phyloP scores from a whole-genome alignment of 2,888 invertebrate genomes.

The Brenthis daphne region DNA sequence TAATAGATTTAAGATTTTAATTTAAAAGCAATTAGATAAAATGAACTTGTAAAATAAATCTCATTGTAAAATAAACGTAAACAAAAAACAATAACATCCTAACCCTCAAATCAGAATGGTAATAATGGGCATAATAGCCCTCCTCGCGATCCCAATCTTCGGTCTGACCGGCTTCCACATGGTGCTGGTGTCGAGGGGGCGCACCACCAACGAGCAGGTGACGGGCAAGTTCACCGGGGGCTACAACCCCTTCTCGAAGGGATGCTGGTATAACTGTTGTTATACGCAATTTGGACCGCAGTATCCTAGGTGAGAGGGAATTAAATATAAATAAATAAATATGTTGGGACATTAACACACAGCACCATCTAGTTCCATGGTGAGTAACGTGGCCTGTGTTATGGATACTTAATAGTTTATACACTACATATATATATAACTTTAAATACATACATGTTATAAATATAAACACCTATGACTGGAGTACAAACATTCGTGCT shows the following conservation, averaged over 20 bases:
- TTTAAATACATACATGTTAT: too few relatives aligned
- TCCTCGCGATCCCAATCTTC: conserved; percentile 97
- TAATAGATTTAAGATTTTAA: too few relatives aligned
- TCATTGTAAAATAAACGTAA: background rate
- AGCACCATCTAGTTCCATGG: too few relatives aligned
- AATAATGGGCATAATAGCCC: conserved; percentile 94
- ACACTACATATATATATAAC: too few relatives aligned
- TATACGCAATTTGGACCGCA: conserved; percentile 98
- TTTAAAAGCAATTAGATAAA: too few relatives aligned
- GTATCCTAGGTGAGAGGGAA: conserved; percentile 92
- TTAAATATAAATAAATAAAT: too few relatives aligned
- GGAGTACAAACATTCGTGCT: too few relatives aligned
- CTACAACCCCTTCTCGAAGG: conserved; percentile 98
- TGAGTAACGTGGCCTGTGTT: too few relatives aligned
- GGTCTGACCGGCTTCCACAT: conserved; percentile 99
- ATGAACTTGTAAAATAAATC: too few relatives aligned
- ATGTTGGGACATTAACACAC: too few relatives aligned
- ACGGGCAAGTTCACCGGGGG: conserved; percentile 99
- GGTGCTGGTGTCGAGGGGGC: conserved; percentile 96
- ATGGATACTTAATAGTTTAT: too few relatives aligned
- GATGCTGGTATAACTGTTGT: conserved; percentile 97
- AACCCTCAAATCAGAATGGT: conserved; percentile 85
- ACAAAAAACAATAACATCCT: conserved; percentile 41
- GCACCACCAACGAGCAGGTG: conserved; percentile 99
- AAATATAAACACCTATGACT: too few relatives aligned